phyloP scores from a whole-genome alignment of 2,113 vertebrate genomes.

The Eurystomus gularis region DNA sequence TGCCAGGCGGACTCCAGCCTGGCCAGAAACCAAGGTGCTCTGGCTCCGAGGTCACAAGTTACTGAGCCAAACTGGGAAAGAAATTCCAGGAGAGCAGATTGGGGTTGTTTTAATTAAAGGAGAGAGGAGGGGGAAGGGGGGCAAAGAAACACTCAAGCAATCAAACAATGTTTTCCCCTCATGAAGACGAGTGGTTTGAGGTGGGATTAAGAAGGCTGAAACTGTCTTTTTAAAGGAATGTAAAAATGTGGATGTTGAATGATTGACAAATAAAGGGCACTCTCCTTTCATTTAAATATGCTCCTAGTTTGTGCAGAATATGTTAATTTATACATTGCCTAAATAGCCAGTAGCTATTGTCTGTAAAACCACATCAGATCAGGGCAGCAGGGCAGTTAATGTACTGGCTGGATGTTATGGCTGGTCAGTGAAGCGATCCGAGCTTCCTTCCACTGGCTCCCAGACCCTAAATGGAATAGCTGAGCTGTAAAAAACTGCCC shows the following conservation, averaged over 20 bases:
- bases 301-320: conserved; percentile 55
- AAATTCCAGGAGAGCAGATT: conserved; percentile 59
- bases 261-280: conserved; percentile 65
- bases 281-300: conserved; percentile 65
- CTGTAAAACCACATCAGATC: conserved; percentile 72
- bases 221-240: conserved; percentile 18
- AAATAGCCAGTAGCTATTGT: conserved; percentile 71
- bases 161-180: neutral
- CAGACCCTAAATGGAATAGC: conserved; percentile 64
- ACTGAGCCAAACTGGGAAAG: conserved; percentile 5
- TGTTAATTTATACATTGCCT: conserved; percentile 73
- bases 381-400: conserved; percentile 75
- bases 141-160: neutral
- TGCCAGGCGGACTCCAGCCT: conserved; percentile 1
- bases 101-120: conserved; percentile 66
- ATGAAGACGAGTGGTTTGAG: fast-evolving
- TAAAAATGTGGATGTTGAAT: neutral
- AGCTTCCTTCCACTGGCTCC: conserved; percentile 67
- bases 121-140: conserved; percentile 71
- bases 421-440: conserved; percentile 73
- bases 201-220: neutral
- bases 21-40: neutral
- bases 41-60: conserved; percentile 46
- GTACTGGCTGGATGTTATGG: conserved; percentile 71
- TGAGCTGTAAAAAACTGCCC: conserved; percentile 71